Base-by-base conservation (phyloP, 1,140 invertebrate genomes). In the Pogonomyrmex californicus region DNA sequence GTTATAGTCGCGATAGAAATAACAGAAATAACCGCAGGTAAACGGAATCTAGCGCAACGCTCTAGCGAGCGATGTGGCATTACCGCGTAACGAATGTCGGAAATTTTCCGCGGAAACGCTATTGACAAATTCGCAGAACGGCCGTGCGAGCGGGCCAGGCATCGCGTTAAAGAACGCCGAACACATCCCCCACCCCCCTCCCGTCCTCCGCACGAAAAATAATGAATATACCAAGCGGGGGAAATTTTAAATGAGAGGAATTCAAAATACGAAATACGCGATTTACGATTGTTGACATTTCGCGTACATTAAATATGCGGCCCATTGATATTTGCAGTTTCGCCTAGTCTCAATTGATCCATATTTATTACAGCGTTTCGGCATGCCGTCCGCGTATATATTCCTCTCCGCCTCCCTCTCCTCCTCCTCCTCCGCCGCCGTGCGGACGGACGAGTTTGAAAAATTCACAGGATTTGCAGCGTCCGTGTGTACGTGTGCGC, bases 241-340 rank as follows among this genome's bases (percentile, higher is more conserved):
- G 54, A 58, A 47, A 51, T 79, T 63, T 78, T 14, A 77, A 36
- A 65, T 47, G 62, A 62, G 62, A 23, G 51, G 7, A 49, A 23
- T 23, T 23, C 23, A 23, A 23, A 23, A 23, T 23, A 23, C 17
- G 10, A 68, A 30, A 41, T 38, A 17, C 54, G 54, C 44, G 54
- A 83, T 82, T 82, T 73, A 82, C 68, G 68, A 47, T 49, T 49
- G 41, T 75, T 73, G 54, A 73, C 30, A 38, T 44, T 82, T 36
- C 66, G 38, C 79, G 33, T 33, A 38, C 68, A 83, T 83, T 83
- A 83, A 83, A 83, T 83, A 75, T 83, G 79, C 51, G 66, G 7
- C 17, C 12, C 30, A 12, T 41, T 70, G 41, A 49, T 83, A 62
- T 60, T 83, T 75, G 68, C 68, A 51, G 63, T 75, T 60, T 75